Percentiles rank a stretch among this genome's conserved stretches.
Evolutionary conservation across 2,888 invertebrate genomes (phyloP).

Genomic region (Hoplodrina blanda): DNA sequence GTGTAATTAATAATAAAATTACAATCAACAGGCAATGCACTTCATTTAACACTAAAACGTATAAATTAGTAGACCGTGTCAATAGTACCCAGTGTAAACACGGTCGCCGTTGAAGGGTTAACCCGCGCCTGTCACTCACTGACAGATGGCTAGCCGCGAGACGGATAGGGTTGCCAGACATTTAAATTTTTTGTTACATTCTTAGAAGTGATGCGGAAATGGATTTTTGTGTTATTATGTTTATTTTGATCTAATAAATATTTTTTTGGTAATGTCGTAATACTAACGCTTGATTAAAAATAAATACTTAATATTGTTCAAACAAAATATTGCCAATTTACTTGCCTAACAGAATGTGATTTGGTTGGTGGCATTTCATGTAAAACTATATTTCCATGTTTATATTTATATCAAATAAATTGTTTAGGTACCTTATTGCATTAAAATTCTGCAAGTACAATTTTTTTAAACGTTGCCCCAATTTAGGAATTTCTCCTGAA

Average conservation of each 20-base stretch:
- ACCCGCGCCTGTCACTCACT: slow-evolving; percentile 70
- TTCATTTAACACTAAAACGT: slow-evolving; percentile 53
- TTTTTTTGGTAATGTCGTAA: not conserved
- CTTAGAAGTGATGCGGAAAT: slow-evolving; percentile 57
- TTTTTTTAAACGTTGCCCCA: no score
- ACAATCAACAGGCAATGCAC: slow-evolving; percentile 26
- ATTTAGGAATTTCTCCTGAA: no score
- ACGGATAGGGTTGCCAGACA: slow-evolving; percentile 70
- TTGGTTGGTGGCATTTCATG: no score
- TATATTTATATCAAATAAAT: no score
- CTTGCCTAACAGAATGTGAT: not conserved
- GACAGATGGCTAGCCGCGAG: slow-evolving; percentile 75
- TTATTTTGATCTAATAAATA: slow-evolving; percentile 45
- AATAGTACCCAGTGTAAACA: slow-evolving; percentile 64
- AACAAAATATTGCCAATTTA: not conserved
- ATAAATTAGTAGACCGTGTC: slow-evolving; percentile 61
- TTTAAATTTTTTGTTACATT: slow-evolving; percentile 56
- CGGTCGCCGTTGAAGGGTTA: slow-evolving; percentile 64
- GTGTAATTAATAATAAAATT: slow-evolving; percentile 9
- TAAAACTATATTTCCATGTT: not conserved
- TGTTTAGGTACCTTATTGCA: not conserved
- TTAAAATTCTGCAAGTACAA: not conserved
- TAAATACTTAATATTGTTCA: not conserved
- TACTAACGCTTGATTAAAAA: not conserved
- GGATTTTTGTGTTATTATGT: slow-evolving; percentile 39